These are phyloP conservation scores for Holacanthus passer DNA, from an alignment of 2,113 vertebrate genomes.

Conservation along the genomic window DNA sequence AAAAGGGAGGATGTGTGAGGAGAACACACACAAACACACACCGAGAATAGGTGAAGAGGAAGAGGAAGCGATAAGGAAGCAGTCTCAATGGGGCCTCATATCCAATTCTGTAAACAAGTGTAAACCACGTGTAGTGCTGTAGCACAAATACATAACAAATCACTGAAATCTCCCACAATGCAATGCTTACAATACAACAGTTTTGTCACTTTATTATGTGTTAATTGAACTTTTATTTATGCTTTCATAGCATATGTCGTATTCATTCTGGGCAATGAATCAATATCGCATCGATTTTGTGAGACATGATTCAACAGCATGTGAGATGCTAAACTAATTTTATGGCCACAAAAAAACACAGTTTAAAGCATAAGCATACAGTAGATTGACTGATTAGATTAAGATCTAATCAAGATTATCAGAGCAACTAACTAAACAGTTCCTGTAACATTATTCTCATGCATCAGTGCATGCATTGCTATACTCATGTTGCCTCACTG, in stretches of 20 bases:
- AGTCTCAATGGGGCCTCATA: constrained; percentile 53
- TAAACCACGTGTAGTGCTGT: constrained; percentile 31
- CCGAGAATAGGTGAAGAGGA: constrained; percentile 74
- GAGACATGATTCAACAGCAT: too few relatives aligned
- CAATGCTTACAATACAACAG: neutral
- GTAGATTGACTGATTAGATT: too few relatives aligned
- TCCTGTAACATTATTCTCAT: neutral
- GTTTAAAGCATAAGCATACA: too few relatives aligned
- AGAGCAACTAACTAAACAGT: neutral
- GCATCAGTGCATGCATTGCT: neutral
- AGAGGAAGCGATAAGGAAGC: constrained; percentile 73
- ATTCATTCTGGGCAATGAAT: neutral
- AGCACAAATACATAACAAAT: constrained; percentile 55
- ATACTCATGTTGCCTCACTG: neutral
- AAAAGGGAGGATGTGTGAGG: constrained; percentile 70
- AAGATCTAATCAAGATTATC: neutral
- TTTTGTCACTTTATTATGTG: neutral
- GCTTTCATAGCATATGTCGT: too few relatives aligned
- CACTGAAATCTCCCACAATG: constrained; percentile 8
- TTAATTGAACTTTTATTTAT: neutral
- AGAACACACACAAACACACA: constrained; percentile 58
- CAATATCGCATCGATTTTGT: neutral
- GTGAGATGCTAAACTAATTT: too few relatives aligned
- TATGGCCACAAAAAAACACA: too few relatives aligned
- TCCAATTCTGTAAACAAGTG: constrained; percentile 71